These are phyloP conservation scores for Carapus acus DNA, from an alignment of 2,797 vertebrate species.

Conservation along the genomic window DNA sequence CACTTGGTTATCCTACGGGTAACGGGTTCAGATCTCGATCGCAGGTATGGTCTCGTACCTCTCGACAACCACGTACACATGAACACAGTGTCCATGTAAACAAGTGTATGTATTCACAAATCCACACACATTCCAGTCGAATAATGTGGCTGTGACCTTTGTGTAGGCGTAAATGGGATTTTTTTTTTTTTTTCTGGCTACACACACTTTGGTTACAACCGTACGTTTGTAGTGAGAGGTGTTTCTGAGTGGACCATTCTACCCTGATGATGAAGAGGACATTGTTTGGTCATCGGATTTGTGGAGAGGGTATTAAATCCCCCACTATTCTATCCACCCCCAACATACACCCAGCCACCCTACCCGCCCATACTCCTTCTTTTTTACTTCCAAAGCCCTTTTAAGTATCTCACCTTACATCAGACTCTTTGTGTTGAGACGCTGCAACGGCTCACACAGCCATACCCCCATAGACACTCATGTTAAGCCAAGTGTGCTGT, in stretches of 20 bases:
- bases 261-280: slow-evolving; percentile 58
- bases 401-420: slow-evolving; percentile 76
- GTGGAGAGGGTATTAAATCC: slow-evolving; percentile 69
- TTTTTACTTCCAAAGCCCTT: slow-evolving; percentile 61
- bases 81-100: not conserved
- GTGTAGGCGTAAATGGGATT: slow-evolving; percentile 30
- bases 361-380: slow-evolving; percentile 40
- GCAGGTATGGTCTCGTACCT: not conserved
- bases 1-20: not conserved
- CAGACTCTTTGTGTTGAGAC: slow-evolving; percentile 63
- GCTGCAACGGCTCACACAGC: slow-evolving; percentile 40
- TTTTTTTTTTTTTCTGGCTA: too few relatives aligned
- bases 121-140: slow-evolving; percentile 13
- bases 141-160: slow-evolving; percentile 38
- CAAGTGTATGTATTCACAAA: not conserved
- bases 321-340: slow-evolving; percentile 36
- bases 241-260: slow-evolving; percentile 58
- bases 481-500: slow-evolving; percentile 64
- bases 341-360: slow-evolving; percentile 26
- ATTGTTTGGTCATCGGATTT: slow-evolving; percentile 72
- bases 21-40: not conserved
- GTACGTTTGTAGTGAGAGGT: slow-evolving; percentile 44
- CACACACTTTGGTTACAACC: slow-evolving; percentile 21
- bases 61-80: not conserved
- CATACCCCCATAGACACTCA: slow-evolving; percentile 59